phyloP scores from a whole-genome alignment of 37 sponge, comb jelly and placozoan genomes.

The Bolinopsis microptera region DNA sequence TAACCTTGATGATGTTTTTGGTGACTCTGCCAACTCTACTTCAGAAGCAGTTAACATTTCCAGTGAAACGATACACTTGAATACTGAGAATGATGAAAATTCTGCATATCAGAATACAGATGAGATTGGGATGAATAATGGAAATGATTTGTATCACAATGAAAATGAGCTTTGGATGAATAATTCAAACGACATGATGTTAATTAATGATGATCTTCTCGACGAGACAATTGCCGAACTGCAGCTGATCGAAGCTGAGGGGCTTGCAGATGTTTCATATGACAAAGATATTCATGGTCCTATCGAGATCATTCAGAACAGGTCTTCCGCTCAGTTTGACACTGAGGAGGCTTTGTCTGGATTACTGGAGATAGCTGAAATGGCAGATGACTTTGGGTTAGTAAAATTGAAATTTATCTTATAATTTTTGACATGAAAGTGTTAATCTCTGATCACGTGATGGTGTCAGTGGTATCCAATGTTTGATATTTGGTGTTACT shows the following conservation, averaged over 20 bases:
- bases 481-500: no score
- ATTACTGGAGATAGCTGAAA: neutral
- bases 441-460: no score
- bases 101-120: neutral
- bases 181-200: neutral
- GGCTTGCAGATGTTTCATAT: neutral
- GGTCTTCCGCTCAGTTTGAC: neutral
- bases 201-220: neutral
- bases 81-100: neutral
- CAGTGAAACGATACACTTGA: neutral
- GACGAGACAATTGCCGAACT: slow-evolving; percentile 27
- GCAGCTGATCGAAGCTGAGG: neutral
- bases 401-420: neutral
- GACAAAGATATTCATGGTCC: neutral
- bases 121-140: neutral
- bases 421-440: no score
- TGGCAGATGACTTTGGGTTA: slow-evolving; percentile 18
- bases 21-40: neutral
- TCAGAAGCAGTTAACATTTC: neutral
- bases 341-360: slow-evolving; percentile 2
- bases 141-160: no score
- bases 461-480: no score
- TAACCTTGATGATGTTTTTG: neutral
- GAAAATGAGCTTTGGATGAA: neutral
- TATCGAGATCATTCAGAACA: neutral